These are phyloP conservation scores for Dendrocincla tyrannina DNA, from an alignment of 2,797 vertebrate species.

Conservation along the genomic window DNA sequence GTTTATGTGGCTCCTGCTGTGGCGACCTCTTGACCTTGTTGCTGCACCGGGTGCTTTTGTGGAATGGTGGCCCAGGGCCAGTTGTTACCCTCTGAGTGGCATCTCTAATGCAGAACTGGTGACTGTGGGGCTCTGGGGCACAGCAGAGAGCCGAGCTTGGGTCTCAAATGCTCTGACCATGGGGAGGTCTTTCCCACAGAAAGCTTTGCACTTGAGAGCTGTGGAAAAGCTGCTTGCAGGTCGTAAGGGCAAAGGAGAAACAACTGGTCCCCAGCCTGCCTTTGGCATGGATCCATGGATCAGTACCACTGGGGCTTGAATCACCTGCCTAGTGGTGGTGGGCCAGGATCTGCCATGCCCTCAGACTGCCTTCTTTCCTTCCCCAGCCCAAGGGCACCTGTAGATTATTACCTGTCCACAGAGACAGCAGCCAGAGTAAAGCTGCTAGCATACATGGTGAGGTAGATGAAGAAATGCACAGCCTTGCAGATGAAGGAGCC, in stretches of 20 bases:
- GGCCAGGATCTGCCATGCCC: not conserved
- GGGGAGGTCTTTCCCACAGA: not conserved
- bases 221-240: not conserved
- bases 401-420: slow-evolving; percentile 83
- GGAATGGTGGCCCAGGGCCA: not conserved
- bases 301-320: not conserved
- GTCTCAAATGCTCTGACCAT: not conserved
- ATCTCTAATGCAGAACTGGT: not conserved
- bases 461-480: slow-evolving; percentile 91
- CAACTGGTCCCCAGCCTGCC: not conserved
- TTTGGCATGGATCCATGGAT: not conserved
- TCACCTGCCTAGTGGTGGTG: not conserved
- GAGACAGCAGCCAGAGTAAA: slow-evolving; percentile 89
- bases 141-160: not conserved
- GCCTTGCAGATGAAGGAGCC: slow-evolving; percentile 91
- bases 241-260: not conserved
- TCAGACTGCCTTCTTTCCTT: not conserved
- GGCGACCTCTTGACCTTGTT: not conserved
- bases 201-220: not conserved
- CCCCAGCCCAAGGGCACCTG: not conserved
- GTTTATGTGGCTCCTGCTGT: not conserved
- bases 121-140: not conserved
- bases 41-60: not conserved
- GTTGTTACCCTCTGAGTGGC: not conserved
- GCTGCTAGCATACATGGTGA: slow-evolving; percentile 93